Base-by-base conservation (phyloP, 2,113 vertebrate species). In the Megalops atlanticus region DNA sequence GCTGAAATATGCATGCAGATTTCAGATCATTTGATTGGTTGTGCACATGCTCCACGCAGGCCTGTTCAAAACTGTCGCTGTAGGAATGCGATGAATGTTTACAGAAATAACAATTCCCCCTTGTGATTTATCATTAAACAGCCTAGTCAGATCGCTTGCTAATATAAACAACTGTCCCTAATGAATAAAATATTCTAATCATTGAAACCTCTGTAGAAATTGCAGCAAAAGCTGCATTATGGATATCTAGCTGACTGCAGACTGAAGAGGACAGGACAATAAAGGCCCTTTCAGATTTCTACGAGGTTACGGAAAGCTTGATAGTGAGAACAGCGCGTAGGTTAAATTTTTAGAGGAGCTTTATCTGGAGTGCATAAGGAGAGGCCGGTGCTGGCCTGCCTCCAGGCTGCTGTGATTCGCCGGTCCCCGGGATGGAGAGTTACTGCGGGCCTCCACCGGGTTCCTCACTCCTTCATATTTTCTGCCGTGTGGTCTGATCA, bases 401-500 rank as follows among this genome's bases (percentile, higher is more conserved):
- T 85, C 88, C 86, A 88, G 86, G 80, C 81, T 75, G n/a, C 76
- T 68, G 80, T 76, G 78, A 79, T 69, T 75, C 18, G 0, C 35
- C 91, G 91, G 90, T 92, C 95, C 93, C 93, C 93, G 93, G 88
- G 86, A 85, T 84, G 0, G 86, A 96, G 94, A 96, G 93, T 95
- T 95, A 95, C 92, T 93, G 89, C 92, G 93, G 85, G 91, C 91
- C 94, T 94, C 93, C 94, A 94, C 93, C 95, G 91, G 90, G 89
- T 91, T 95, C 96, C 96, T 94, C 94, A 93, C 93, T 93, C 93
- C 85, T 95, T 96, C 93, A 96, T 97, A 96, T 97, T 97, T 95
- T 95, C 95, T 96, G 94, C 92, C 86, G 95, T 92, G 94, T 92
- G 92, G 91, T 95, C 96, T 96, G 96, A 97, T 97, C 97, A 97